Conservation (phyloP, 2,113 vertebrate genomes). For the Chaenocephalus aceratus region DNA sequence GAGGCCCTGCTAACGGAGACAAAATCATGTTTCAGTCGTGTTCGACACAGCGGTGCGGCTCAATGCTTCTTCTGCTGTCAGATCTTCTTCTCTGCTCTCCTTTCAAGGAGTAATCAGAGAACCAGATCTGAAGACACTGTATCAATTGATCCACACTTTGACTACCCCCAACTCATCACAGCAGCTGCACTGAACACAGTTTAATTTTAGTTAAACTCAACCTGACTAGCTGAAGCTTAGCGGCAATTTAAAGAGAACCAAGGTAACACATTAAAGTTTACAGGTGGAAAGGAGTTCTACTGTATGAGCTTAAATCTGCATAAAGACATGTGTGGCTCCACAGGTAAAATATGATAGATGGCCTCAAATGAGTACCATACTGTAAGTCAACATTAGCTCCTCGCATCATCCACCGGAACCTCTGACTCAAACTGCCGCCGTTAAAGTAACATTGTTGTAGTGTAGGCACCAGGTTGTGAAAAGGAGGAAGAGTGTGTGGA, state of each 20-base stretch:
- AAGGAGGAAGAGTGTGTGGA: not conserved
- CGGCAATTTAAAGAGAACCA: not conserved
- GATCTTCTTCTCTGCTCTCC: conserved; percentile 33
- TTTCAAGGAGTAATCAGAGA: conserved; percentile 62
- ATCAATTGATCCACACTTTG: conserved; percentile 41
- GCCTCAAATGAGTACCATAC: not conserved
- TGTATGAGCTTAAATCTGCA: not conserved
- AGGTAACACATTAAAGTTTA: not conserved
- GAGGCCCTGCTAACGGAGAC: conserved; percentile 10
- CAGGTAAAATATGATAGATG: not conserved
- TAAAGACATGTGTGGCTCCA: no score
- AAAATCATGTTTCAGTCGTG: conserved; percentile 51
- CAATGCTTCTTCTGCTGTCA: conserved; percentile 26
- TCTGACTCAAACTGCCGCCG: not conserved
- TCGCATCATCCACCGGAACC: not conserved
- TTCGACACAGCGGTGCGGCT: conserved; percentile 14
- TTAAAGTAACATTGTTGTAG: not conserved
- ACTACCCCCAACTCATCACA: conserved; percentile 37
- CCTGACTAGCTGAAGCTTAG: not conserved
- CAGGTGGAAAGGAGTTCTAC: not conserved
- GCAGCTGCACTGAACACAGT: not conserved
- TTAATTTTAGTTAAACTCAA: not conserved
- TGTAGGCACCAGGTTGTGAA: not conserved
- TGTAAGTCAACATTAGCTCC: not conserved
- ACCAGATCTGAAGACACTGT: conserved; percentile 6